These are phyloP conservation scores for Spea hammondii DNA, from an alignment of 2,797 vertebrate genomes.

Conservation along the genomic window DNA sequence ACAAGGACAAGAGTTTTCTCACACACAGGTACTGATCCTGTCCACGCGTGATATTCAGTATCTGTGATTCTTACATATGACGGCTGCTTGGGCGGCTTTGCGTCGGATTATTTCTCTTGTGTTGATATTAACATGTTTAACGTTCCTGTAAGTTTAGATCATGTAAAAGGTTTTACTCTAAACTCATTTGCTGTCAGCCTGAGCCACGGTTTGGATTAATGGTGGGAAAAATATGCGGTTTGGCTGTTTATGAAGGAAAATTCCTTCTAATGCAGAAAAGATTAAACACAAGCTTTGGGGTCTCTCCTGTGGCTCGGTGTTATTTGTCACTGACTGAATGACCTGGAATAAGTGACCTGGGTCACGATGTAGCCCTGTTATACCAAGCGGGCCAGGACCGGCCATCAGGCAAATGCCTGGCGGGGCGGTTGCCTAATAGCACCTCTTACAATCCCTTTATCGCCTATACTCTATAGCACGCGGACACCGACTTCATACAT, in stretches of 20 bases:
- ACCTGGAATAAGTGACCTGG: no score
- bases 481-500: no score
- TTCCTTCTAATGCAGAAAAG: background rate
- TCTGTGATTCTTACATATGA: background rate
- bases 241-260: background rate
- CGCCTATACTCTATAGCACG: no score
- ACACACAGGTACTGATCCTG: no score
- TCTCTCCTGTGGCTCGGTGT: background rate
- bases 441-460: no score
- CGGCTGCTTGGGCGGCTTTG: background rate
- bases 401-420: no score
- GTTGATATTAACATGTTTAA: background rate
- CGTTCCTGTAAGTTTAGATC: slow-evolving; percentile 2
- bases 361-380: no score
- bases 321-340: no score
- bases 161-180: slow-evolving; percentile 11
- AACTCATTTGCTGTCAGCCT: background rate
- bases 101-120: background rate
- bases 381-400: no score
- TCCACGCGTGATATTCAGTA: background rate
- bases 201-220: background rate
- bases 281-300: background rate
- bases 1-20: no score
- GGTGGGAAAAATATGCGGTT: background rate
- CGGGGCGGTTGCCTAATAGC: no score